These are phyloP conservation scores for Hydrozoanthus tunicans DNA, from an alignment of 64 coral and sea anemone genomes.

Conservation along the genomic window DNA sequence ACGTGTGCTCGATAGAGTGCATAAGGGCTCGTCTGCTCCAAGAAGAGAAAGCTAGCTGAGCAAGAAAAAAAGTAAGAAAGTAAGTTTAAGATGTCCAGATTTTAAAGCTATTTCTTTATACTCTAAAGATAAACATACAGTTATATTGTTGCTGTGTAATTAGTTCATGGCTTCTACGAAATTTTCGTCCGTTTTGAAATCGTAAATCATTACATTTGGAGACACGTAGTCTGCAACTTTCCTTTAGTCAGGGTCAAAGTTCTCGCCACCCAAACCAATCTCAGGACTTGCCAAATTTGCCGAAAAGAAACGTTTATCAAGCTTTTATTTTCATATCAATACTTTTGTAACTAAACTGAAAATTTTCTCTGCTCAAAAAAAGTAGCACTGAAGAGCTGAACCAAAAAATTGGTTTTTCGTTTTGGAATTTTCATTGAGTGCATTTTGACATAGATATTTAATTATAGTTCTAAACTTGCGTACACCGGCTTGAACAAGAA, in stretches of 20 bases:
- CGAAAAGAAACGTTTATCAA: not conserved
- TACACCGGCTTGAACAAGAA: too few relatives aligned
- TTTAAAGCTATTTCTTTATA: not conserved
- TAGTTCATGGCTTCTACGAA: not conserved
- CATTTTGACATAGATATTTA: too few relatives aligned
- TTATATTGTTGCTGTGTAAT: not conserved
- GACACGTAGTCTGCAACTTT: slow-evolving; percentile 1
- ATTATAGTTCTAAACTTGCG: too few relatives aligned
- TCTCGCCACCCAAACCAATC: not conserved
- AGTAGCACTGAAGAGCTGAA: not conserved
- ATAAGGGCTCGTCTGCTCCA: not conserved
- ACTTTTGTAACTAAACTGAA: not conserved
- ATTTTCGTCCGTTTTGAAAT: slow-evolving; percentile 23
- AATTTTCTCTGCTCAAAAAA: not conserved
- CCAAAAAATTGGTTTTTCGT: too few relatives aligned
- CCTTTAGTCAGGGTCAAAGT: slow-evolving; percentile 20
- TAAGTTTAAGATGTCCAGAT: not conserved
- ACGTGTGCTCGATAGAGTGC: not conserved
- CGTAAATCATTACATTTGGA: slow-evolving; percentile 22
- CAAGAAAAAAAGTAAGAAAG: slow-evolving; percentile 15
- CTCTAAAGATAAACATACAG: not conserved
- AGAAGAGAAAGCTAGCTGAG: not conserved
- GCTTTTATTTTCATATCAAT: not conserved
- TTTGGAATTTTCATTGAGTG: too few relatives aligned
- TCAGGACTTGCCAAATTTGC: not conserved